A percentile compares a stretch with the other conserved stretches of the same genome.
Evolutionary conservation across 2,888 invertebrate species (phyloP).

Genomic region (Campoletis raptor): DNA sequence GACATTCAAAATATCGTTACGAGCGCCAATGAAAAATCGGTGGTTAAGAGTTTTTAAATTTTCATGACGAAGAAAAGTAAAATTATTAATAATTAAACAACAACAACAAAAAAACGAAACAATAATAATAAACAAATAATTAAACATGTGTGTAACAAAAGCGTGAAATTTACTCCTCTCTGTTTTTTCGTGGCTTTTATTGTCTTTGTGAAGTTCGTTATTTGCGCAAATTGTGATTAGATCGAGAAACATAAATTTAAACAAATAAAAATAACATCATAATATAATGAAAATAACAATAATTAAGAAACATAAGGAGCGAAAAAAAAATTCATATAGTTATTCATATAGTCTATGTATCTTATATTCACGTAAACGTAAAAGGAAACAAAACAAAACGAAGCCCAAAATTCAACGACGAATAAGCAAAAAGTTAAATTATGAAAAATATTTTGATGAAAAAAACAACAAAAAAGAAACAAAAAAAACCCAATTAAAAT

Average conservation of each 20-base stretch:
- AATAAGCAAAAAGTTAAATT: constrained; percentile 14
- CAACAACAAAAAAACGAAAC: background rate
- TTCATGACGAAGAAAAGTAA: constrained; percentile 26
- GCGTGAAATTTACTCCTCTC: constrained; percentile 55
- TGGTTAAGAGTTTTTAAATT: constrained; percentile 43
- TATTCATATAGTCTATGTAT: constrained; percentile 75
- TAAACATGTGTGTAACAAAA: constrained; percentile 1
- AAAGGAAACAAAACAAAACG: constrained; percentile 56
- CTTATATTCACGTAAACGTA: constrained; percentile 69
- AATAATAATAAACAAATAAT: constrained; percentile 44
- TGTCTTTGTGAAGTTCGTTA: constrained; percentile 79
- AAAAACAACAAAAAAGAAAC: constrained; percentile 29
- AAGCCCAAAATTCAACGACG: constrained; percentile 45
- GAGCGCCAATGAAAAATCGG: constrained; percentile 46
- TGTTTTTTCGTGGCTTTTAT: constrained; percentile 78
- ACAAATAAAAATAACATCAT: constrained; percentile 14
- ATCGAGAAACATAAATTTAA: constrained; percentile 47
- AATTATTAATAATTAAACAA: constrained; percentile 23
- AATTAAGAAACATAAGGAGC: background rate
- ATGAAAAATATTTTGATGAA: constrained; percentile 34
- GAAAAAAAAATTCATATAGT: constrained; percentile 75
- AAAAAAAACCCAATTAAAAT: constrained; percentile 14
- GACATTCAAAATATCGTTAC: constrained; percentile 49
- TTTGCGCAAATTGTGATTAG: constrained; percentile 79
- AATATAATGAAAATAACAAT: constrained; percentile 39